phyloP scores from a whole-genome alignment of 1,140 invertebrate species.

The Hycleus cichorii region DNA sequence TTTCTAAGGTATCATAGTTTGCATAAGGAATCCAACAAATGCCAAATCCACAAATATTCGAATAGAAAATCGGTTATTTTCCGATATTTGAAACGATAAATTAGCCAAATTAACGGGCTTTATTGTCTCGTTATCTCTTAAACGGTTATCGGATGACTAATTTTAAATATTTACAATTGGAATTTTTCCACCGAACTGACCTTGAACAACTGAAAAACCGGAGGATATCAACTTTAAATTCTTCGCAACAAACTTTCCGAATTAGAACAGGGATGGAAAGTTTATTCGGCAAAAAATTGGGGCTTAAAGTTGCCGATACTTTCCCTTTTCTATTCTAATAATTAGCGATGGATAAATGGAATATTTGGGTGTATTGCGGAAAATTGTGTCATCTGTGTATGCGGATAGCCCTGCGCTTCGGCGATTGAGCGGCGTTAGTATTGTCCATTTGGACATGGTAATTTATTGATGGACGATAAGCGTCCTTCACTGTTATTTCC shows the following conservation, averaged over 20 bases:
- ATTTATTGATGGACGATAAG: slow-evolving; percentile 13
- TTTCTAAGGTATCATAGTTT: too few relatives aligned
- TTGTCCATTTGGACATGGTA: slow-evolving; percentile 1
- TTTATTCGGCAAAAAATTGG: background rate
- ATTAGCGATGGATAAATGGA: too few relatives aligned
- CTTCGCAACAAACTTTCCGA: slow-evolving; percentile 7
- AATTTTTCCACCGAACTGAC: background rate
- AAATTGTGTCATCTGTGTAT: background rate
- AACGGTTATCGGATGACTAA: too few relatives aligned
- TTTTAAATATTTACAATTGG: too few relatives aligned
- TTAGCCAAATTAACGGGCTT: too few relatives aligned
- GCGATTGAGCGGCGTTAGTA: background rate
- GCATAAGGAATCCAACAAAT: too few relatives aligned
- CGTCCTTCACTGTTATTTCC: slow-evolving; percentile 4
- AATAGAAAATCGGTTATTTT: too few relatives aligned
- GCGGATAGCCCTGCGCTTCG: background rate
- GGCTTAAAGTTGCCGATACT: too few relatives aligned
- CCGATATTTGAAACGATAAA: too few relatives aligned
- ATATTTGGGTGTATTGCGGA: background rate
- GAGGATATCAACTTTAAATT: slow-evolving; percentile 13
- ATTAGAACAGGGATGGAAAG: background rate
- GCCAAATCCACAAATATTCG: too few relatives aligned
- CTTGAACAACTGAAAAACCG: slow-evolving; percentile 9
- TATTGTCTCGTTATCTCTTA: too few relatives aligned
- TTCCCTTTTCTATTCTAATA: too few relatives aligned